phyloP scores from a whole-genome alignment of 1,140 invertebrate genomes.

The Odontomachus brunneus region DNA sequence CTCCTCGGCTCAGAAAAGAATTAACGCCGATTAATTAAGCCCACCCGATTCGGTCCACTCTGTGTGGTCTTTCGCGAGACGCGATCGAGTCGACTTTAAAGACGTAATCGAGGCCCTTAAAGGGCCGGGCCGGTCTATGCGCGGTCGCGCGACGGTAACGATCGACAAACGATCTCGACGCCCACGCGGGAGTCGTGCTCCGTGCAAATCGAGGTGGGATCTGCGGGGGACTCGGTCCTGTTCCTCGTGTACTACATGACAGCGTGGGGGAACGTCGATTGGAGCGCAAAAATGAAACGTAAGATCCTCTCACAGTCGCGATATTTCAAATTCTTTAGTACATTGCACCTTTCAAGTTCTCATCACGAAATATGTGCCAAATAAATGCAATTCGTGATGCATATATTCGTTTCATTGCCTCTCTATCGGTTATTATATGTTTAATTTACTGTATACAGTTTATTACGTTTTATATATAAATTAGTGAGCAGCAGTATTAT shows the following conservation, averaged over 20 bases:
- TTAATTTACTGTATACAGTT: too few relatives aligned
- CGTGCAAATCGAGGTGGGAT: slow-evolving; percentile 18
- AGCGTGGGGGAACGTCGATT: background rate
- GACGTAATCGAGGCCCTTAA: slow-evolving; percentile 48
- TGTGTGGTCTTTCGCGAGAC: slow-evolving; percentile 62
- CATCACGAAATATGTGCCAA: too few relatives aligned
- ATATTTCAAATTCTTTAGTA: background rate
- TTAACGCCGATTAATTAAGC: slow-evolving; percentile 71
- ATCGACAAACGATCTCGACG: slow-evolving; percentile 36
- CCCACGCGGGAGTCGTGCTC: slow-evolving; percentile 29
- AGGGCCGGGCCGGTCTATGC: slow-evolving; percentile 48
- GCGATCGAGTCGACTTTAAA: slow-evolving; percentile 35
- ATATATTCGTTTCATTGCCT: too few relatives aligned
- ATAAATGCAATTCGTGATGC: too few relatives aligned
- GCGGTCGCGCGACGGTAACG: slow-evolving; percentile 27
- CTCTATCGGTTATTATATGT: too few relatives aligned
- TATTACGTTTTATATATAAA: too few relatives aligned
- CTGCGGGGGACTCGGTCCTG: background rate
- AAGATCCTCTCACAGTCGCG: background rate
- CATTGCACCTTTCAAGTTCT: too few relatives aligned
- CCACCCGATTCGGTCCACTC: slow-evolving; percentile 53
- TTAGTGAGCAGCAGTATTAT: too few relatives aligned
- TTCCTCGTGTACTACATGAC: background rate
- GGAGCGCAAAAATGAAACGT: background rate
- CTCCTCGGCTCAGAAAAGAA: slow-evolving; percentile 56